Conservation (phyloP, 2,888 invertebrate genomes). For the Dorcus hopei region DNA sequence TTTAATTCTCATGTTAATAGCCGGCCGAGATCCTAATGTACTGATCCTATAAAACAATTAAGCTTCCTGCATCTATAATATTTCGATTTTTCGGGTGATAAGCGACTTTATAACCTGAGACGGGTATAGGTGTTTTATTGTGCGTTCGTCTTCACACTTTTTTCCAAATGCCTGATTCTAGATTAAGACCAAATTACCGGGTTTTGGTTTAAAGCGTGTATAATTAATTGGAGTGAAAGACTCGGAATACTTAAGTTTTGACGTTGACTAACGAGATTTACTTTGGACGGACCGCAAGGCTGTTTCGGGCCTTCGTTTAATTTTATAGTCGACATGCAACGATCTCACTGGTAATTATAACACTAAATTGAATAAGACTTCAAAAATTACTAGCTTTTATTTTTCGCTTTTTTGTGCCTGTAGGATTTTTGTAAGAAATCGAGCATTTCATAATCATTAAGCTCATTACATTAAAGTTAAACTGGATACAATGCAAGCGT, state of each 20-base stretch:
- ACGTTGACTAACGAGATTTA: conserved; percentile 15
- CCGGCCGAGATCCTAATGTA: conserved; percentile 27
- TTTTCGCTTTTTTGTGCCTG: no score
- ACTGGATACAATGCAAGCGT: no score
- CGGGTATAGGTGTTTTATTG: conserved; percentile 16
- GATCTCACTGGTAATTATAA: no score
- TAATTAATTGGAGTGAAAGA: conserved; percentile 17
- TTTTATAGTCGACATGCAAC: no score
- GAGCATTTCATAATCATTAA: no score
- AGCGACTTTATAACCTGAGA: conserved; percentile 1
- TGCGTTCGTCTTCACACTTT: conserved; percentile 16
- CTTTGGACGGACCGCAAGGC: background rate
- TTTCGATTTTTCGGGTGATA: conserved; percentile 23
- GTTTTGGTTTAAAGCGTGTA: conserved; percentile 14
- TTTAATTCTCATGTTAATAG: conserved; percentile 37
- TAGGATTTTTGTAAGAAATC: no score
- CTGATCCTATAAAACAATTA: conserved; percentile 38
- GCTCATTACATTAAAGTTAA: no score
- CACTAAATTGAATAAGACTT: no score
- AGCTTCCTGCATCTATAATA: conserved; percentile 34
- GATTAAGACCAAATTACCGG: conserved; percentile 20
- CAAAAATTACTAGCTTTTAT: no score
- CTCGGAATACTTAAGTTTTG: conserved; percentile 14
- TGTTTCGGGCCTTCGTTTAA: no score
- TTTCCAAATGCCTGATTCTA: conserved; percentile 14